Evolutionary conservation across 1,140 invertebrate genomes (phyloP).

Genomic region (Musca domestica): DNA sequence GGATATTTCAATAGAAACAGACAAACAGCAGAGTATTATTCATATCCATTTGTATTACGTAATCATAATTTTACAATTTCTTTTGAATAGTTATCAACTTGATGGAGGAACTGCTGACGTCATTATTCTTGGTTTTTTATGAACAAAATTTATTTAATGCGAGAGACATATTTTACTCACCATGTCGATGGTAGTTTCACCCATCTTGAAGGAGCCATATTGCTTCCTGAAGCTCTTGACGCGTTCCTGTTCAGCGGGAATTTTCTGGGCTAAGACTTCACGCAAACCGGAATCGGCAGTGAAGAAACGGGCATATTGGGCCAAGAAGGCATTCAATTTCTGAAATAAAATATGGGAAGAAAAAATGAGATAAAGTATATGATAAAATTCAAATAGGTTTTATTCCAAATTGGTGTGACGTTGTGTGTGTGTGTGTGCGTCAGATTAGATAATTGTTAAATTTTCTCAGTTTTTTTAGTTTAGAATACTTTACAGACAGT

Average conservation of each 20-base stretch:
- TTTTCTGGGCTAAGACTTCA: slow-evolving; percentile 80
- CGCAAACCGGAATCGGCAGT: slow-evolving; percentile 71
- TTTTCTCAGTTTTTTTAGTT: too few relatives aligned
- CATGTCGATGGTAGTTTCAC: slow-evolving; percentile 96
- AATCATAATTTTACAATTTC: neutral
- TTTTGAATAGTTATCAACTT: neutral
- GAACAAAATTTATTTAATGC: neutral
- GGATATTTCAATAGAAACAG: too few relatives aligned
- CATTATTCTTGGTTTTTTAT: neutral
- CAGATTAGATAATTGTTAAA: neutral
- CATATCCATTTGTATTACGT: neutral
- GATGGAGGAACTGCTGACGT: neutral
- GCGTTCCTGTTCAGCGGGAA: slow-evolving; percentile 86
- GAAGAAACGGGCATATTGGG: slow-evolving; percentile 53
- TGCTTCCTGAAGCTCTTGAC: slow-evolving; percentile 87
- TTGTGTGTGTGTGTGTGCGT: neutral
- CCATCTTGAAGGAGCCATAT: slow-evolving; percentile 84
- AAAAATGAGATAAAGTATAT: neutral
- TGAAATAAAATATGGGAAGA: slow-evolving; percentile 35
- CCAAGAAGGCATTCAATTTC: slow-evolving; percentile 48
- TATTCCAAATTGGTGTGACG: neutral
- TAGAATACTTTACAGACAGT: too few relatives aligned
- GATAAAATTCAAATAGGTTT: neutral
- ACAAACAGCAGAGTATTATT: too few relatives aligned
- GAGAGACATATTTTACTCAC: slow-evolving; percentile 55